phyloP scores from a whole-genome alignment of 2,113 vertebrate genomes.

The Rhagologus leucostigma region DNA sequence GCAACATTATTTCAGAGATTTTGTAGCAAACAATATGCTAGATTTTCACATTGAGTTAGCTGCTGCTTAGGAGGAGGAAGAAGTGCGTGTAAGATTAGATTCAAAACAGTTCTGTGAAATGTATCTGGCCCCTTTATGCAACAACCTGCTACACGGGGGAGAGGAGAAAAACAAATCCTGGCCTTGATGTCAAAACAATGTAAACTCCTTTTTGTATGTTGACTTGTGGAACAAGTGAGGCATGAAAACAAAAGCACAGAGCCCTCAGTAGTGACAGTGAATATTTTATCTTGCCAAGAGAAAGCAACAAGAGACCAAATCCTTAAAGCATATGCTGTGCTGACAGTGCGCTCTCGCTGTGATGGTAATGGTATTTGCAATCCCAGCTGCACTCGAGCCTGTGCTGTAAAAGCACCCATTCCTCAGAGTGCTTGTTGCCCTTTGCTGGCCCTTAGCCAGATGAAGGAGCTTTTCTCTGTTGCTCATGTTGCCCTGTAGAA shows the following conservation, averaged over 20 bases:
- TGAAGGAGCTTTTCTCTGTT: background rate
- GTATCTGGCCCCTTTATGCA: background rate
- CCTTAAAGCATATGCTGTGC: background rate
- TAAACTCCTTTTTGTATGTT: conserved; percentile 15
- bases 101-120: background rate
- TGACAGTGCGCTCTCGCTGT: background rate
- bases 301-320: background rate
- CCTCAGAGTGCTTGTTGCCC: background rate
- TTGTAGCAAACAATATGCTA: background rate
- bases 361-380: background rate
- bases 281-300: conserved; percentile 26
- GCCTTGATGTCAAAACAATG: background rate
- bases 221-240: background rate
- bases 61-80: background rate
- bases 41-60: background rate
- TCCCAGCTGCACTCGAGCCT: background rate
- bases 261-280: background rate
- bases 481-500: background rate
- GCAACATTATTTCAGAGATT: background rate
- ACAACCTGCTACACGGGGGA: background rate
- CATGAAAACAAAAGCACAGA: background rate
- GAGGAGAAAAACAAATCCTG: background rate
- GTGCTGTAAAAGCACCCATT: background rate
- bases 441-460: background rate
- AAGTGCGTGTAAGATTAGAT: background rate